Evolutionary conservation across 2,113 vertebrate species (phyloP), one percentile per base, ranked within the genome.

Genomic region (Oreochromis tanganicae): DNA sequence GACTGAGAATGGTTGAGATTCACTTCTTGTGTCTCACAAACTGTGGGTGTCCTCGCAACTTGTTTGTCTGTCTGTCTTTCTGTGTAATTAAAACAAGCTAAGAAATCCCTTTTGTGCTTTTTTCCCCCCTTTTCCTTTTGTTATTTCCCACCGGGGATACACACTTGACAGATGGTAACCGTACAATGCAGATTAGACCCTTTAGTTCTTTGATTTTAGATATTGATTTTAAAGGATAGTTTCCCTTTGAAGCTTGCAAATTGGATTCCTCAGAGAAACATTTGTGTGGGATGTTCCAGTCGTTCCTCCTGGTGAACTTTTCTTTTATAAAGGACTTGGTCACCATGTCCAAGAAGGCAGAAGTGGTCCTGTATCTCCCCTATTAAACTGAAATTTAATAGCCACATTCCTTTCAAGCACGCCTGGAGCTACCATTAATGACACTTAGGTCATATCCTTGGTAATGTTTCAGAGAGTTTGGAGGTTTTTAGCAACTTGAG

Each of bases 181-280:
- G 7, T 11, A 21, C 55, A 32, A 71, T 61, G 61, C 57, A 83
- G 32, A 92, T 88, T 41, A 75, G 46, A 87, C 61, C 48, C 36
- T 80, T 84, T 85, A 80, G 82, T 71, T 79, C 4, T 55, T 61
- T 63, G 59, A 63, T 63, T 63, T 63, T 63, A 55, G 57, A 59
- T 57, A 83, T 71, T 84, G 90, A 93, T 86, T 85, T 61, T 14
- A 89, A 86, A 46, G 32, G 34, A 85, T 29, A 38, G 78, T 78
- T 54, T 59, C 46, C 55, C 17, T 90, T 55, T 82, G 85, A 90
- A 87, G 83, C 85, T 34, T 61, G 63, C 63, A 88, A 88, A 91
- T 87, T 86, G 68, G 75, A 90, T 93, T 81, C 36, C 46, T 63
- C n/a, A 48, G 32, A 52, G 54, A 82, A 92, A 87, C 34, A 81